phyloP scores from a whole-genome alignment of 1,140 invertebrate species.

The Lepidostoma basale region DNA sequence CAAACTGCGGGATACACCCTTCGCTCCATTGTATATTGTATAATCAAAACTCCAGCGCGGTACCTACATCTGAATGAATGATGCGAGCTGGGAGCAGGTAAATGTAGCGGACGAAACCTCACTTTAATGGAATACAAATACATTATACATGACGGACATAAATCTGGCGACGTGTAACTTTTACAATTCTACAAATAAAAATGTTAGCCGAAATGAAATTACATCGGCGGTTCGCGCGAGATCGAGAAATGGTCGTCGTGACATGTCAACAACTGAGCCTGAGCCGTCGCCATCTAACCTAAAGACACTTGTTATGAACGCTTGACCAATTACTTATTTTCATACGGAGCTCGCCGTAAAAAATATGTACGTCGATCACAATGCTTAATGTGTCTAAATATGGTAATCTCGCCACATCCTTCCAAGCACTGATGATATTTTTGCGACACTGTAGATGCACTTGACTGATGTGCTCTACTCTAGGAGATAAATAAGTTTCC shows the following conservation, averaged over 20 bases:
- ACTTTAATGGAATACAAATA: constrained; percentile 5
- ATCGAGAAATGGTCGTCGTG: constrained; percentile 9
- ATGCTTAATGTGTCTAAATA: constrained; percentile 33
- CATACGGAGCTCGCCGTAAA: constrained; percentile 4
- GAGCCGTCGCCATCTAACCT: constrained; percentile 21
- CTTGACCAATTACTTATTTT: constrained; percentile 27
- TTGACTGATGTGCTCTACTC: background rate
- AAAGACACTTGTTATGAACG: constrained; percentile 4
- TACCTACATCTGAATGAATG: constrained; percentile 3
- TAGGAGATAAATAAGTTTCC: constrained; percentile 2
- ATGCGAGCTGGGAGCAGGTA: constrained; percentile 9
- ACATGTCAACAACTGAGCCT: constrained; percentile 27
- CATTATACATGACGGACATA: constrained; percentile 8
- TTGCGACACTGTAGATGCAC: constrained; percentile 16
- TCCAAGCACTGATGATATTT: constrained; percentile 15
- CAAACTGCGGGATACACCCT: constrained; percentile 12
- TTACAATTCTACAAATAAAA: background rate
- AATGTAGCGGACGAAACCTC: background rate
- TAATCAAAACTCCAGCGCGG: constrained; percentile 3
- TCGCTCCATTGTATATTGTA: constrained; percentile 15
- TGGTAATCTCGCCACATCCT: constrained; percentile 39
- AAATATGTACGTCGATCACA: constrained; percentile 24
- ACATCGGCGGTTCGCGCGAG: background rate
- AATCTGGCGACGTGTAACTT: constrained; percentile 21
- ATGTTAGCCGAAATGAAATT: background rate